phyloP scores from a whole-genome alignment of 2,797 vertebrate species.

The Masticophis lateralis region DNA sequence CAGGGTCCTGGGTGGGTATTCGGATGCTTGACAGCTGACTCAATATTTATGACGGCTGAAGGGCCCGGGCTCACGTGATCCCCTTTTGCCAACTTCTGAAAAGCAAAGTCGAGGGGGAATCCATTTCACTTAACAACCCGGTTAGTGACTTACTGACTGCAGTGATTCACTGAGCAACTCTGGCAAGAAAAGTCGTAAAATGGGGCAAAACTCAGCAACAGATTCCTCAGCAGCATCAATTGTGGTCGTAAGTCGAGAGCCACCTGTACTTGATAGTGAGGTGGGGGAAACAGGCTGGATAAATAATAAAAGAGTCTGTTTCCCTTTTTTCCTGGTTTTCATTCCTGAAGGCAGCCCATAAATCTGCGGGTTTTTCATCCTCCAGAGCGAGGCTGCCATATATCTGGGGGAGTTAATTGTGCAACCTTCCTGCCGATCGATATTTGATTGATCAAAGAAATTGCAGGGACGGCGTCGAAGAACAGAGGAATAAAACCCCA shows the following conservation, averaged over 20 bases:
- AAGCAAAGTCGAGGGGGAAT: neutral
- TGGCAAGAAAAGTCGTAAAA: neutral
- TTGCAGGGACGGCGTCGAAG: neutral
- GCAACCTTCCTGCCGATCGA: neutral
- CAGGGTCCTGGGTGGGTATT: neutral
- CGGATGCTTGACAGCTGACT: neutral
- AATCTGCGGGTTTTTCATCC: neutral
- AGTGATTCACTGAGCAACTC: neutral
- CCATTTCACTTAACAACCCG: neutral
- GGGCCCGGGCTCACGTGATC: neutral
- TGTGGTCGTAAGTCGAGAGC: neutral
- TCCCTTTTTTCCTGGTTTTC: neutral
- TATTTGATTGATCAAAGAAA: neutral
- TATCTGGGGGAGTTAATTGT: neutral
- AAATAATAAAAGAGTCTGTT: neutral
- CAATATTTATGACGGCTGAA: neutral
- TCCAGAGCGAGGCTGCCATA: neutral
- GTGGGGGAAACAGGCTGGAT: neutral
- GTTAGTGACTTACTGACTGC: neutral
- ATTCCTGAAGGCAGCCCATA: neutral
- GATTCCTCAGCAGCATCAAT: neutral
- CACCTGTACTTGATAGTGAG: neutral
- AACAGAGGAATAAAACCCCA: neutral
- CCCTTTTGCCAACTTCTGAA: neutral
- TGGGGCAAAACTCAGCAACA: neutral